Conservation (phyloP, 2,797 vertebrate species). For the Microctenopoma steveboyesi region DNA sequence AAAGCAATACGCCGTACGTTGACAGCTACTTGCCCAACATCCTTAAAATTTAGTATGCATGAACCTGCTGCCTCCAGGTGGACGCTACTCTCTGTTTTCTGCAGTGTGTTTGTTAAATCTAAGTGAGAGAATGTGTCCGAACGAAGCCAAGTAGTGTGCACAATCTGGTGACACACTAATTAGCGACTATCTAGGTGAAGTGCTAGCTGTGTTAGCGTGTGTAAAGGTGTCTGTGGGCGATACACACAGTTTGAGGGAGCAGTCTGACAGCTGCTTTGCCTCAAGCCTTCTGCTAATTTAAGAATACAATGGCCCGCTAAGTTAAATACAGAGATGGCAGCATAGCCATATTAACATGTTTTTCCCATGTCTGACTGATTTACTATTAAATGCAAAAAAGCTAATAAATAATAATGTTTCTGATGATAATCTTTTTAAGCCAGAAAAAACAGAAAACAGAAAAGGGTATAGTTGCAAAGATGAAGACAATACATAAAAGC, state of each 20-base stretch:
- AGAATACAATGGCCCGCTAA: slow-evolving; percentile 56
- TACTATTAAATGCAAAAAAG: slow-evolving; percentile 13
- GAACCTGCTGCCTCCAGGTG: slow-evolving; percentile 36
- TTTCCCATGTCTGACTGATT: slow-evolving; percentile 12
- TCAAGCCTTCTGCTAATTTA: slow-evolving; percentile 65
- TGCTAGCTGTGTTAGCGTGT: slow-evolving; percentile 65
- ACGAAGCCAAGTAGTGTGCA: slow-evolving; percentile 54
- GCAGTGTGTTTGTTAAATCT: slow-evolving; percentile 51
- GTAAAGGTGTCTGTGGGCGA: slow-evolving; percentile 65
- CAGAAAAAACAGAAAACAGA: slow-evolving; percentile 5
- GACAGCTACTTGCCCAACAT: slow-evolving; percentile 31
- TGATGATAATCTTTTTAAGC: slow-evolving; percentile 25
- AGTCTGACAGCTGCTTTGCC: slow-evolving; percentile 73
- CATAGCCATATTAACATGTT: slow-evolving; percentile 28
- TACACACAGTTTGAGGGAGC: slow-evolving; percentile 61
- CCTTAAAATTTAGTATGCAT: slow-evolving; percentile 26
- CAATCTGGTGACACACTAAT: slow-evolving; percentile 78
- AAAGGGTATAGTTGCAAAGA: slow-evolving; percentile 26
- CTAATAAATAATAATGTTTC: slow-evolving; percentile 24
- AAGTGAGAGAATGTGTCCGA: slow-evolving; percentile 51
- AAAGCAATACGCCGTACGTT: slow-evolving; percentile 18
- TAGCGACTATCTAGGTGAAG: slow-evolving; percentile 76
- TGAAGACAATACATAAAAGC: slow-evolving; percentile 58
- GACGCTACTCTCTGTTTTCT: slow-evolving; percentile 25
- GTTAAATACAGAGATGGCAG: slow-evolving; percentile 49